Percentiles rank a stretch among this genome's conserved stretches.
Evolutionary conservation across 2,113 vertebrate species (phyloP).

Genomic region (Bos indicus): DNA sequence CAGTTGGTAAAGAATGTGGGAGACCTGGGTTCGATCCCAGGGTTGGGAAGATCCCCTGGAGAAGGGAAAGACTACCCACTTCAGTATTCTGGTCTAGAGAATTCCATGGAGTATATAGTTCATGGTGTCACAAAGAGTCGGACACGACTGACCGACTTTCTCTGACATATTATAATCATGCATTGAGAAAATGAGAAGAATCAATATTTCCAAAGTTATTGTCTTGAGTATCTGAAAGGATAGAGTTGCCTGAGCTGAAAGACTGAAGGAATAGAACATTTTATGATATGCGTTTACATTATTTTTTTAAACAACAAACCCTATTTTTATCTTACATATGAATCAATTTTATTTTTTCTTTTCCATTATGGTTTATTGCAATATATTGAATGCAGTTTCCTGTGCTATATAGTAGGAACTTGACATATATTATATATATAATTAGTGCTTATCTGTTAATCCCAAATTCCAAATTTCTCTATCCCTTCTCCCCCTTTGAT

Average conservation of each 20-base stretch:
- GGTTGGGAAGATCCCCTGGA: neutral
- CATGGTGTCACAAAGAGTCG: neutral
- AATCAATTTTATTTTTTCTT: neutral
- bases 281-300: neutral
- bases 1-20: neutral
- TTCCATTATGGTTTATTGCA: neutral
- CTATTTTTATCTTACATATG: neutral
- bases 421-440: neutral
- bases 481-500: neutral
- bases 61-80: neutral
- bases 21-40: neutral
- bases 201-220: neutral
- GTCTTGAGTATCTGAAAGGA: neutral
- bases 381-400: neutral
- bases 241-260: neutral
- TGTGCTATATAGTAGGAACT: neutral
- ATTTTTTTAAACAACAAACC: neutral
- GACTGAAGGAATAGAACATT: neutral
- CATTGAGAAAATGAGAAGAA: neutral
- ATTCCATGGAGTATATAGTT: neutral
- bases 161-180: neutral
- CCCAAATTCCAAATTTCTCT: neutral
- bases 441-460: neutral
- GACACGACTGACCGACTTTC: neutral
- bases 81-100: neutral